Base-by-base conservation (phyloP, 2,797 vertebrate genomes). In the Rallus crepitans region DNA sequence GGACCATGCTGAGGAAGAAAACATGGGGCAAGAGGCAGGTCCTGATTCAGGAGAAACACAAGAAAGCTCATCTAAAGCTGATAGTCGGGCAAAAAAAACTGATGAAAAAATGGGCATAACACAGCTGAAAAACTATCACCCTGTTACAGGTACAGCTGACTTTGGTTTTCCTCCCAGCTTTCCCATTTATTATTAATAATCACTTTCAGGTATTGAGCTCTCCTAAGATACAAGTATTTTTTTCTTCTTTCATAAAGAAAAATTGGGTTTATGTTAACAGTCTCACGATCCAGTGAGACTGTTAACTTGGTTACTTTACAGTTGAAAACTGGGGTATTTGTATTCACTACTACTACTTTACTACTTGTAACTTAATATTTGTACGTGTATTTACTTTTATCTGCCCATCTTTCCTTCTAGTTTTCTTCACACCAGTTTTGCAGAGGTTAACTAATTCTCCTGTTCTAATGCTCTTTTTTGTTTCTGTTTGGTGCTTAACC, bases 111-210 rank as follows among this genome's bases (percentile, higher is more conserved):
- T 95, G 96, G 96, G 89, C 7, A 13, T 95, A 47, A 73, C 78
- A 4, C 96, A 98, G 13, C 96, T 99, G 7, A 98, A 75, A 25
- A 96, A 97, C 45, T 99, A 99, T 94, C 98, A 98, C 53, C 99
- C 99, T 8, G 97, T 98, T 8, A 96, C 97, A 97, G 99, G 99
- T 99, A 98, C 93, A 70, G 31, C 47, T 45, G 6, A 0, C n/a
- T 68, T 45, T 12, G 12, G 4, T 16, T 12, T 61, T 82, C 40
- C 48, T 73, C 30, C 31, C 25, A n/a, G 68, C 37, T 35, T 90
- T 69, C 5, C 9, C 12, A 31, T 20, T 66, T 68, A 13, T 23
- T 88, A 55, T 25, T 80, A 63, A 52, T 55, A 40, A 39, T 79
- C 18, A 6, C 48, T 86, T 88, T 68, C 47, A 69, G 31, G 57